Evolutionary conservation across 1,140 invertebrate genomes (phyloP).

Genomic region (Eriocheir sinensis): DNA sequence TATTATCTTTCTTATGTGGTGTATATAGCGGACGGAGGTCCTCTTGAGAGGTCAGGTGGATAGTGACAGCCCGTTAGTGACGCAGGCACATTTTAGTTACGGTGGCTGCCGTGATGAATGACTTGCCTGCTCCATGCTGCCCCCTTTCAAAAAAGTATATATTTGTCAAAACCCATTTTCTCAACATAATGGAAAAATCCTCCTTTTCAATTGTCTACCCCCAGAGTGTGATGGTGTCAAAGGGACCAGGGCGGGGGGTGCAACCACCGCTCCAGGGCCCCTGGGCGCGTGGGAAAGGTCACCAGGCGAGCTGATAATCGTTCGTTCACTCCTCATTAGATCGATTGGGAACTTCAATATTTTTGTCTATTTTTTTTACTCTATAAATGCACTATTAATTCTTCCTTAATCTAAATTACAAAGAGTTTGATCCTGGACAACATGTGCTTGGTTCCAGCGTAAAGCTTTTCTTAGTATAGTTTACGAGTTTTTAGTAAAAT

Average conservation of each 20-base stretch:
- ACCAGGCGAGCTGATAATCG: neutral
- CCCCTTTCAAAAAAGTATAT: too few species aligned
- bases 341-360: neutral
- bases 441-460: neutral
- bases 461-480: too few species aligned
- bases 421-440: neutral
- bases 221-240: neutral
- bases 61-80: too few species aligned
- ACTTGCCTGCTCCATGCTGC: too few species aligned
- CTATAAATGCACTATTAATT: neutral
- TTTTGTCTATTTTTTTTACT: neutral
- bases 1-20: too few species aligned
- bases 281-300: conserved; percentile 5
- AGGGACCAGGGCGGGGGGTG: neutral
- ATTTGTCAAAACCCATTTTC: neutral
- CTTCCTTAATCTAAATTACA: neutral
- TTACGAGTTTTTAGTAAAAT: too few species aligned
- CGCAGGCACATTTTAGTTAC: too few species aligned
- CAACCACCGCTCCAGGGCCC: neutral
- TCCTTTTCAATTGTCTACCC: conserved; percentile 10
- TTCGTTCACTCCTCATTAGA: neutral
- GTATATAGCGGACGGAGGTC: too few species aligned
- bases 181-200: conserved; percentile 1
- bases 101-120: too few species aligned
- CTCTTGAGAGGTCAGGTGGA: too few species aligned